A percentile compares a stretch with the other conserved stretches of the same genome.
Conservation (phyloP, 37 sponge, comb jelly and placozoan species). For the Ephydatia muelleri region DNA sequence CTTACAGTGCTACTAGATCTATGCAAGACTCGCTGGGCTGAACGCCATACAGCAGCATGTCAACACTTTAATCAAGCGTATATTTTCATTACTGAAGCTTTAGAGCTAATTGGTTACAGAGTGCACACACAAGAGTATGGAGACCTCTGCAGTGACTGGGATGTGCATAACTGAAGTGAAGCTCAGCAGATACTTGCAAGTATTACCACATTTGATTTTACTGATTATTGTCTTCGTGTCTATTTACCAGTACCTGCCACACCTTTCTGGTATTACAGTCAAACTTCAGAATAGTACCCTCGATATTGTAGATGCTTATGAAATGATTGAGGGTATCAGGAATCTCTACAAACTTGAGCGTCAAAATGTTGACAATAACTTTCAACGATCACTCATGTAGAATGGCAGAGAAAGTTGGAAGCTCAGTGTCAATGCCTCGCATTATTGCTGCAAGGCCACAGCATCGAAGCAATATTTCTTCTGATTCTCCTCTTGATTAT, state of each 20-base stretch:
- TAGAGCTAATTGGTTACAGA: conserved; percentile 29
- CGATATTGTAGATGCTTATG: conserved; percentile 57
- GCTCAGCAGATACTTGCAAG: conserved; percentile 33
- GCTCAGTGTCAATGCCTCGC: too few species aligned
- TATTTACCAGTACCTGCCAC: conserved; percentile 18
- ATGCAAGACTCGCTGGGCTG: conserved; percentile 62
- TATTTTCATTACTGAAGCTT: conserved; percentile 24
- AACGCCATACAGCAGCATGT: conserved; percentile 43
- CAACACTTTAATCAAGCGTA: conserved; percentile 51
- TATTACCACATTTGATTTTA: conserved; percentile 40
- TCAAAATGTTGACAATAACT: conserved; percentile 17
- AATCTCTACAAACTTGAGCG: conserved; percentile 18
- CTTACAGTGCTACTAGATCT: conserved; percentile 41
- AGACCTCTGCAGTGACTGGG: conserved; percentile 30
- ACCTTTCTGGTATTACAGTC: conserved; percentile 42
- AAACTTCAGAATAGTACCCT: conserved; percentile 40
- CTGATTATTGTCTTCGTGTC: background rate
- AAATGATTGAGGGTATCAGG: too few species aligned
- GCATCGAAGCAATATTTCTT: conserved; percentile 37
- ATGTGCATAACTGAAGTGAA: conserved; percentile 10
- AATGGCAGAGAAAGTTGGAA: too few species aligned
- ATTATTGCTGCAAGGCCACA: conserved; percentile 31
- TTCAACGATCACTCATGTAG: too few species aligned
- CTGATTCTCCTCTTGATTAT: too few species aligned
- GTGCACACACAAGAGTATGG: conserved; percentile 28